Evolutionary conservation across 1,140 invertebrate genomes (phyloP).

Genomic region (Drosophila pseudoobscura): DNA sequence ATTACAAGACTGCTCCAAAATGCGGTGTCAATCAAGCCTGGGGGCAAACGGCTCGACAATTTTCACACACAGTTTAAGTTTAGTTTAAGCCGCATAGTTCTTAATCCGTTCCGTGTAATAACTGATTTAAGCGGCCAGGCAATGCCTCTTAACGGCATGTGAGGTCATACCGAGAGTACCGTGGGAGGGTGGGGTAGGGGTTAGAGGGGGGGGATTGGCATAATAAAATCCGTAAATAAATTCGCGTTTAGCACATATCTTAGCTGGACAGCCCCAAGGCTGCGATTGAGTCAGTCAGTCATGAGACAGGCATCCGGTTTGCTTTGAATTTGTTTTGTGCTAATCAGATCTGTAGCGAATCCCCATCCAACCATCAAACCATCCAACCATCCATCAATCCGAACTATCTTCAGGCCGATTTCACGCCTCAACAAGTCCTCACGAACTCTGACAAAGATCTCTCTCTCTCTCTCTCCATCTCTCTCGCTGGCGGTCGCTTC

Average conservation of each 20-base stretch:
- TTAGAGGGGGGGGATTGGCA: constrained; percentile 27
- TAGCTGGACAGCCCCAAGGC: constrained; percentile 37
- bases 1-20: constrained; percentile 35
- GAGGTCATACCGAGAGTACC: constrained; percentile 49
- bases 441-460: constrained; percentile 23
- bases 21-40: constrained; percentile 26
- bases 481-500: constrained; percentile 23
- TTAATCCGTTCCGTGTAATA: constrained; percentile 60
- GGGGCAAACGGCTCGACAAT: constrained; percentile 10
- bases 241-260: constrained; percentile 73
- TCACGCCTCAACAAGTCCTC: constrained; percentile 66
- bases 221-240: constrained; percentile 61
- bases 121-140: constrained; percentile 50
- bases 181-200: no score
- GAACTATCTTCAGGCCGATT: constrained; percentile 39
- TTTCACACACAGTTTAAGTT: constrained; percentile 24
- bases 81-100: constrained; percentile 25
- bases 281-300: constrained; percentile 41
- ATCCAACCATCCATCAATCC: constrained; percentile 59
- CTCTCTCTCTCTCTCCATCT: constrained; percentile 37
- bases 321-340: constrained; percentile 37
- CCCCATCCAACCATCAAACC: constrained; percentile 14
- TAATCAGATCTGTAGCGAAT: constrained; percentile 70
- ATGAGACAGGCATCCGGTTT: constrained; percentile 52
- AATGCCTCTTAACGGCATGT: constrained; percentile 52